phyloP scores from a whole-genome alignment of 2,888 invertebrate genomes.

The Caenorhabditis angaria region DNA sequence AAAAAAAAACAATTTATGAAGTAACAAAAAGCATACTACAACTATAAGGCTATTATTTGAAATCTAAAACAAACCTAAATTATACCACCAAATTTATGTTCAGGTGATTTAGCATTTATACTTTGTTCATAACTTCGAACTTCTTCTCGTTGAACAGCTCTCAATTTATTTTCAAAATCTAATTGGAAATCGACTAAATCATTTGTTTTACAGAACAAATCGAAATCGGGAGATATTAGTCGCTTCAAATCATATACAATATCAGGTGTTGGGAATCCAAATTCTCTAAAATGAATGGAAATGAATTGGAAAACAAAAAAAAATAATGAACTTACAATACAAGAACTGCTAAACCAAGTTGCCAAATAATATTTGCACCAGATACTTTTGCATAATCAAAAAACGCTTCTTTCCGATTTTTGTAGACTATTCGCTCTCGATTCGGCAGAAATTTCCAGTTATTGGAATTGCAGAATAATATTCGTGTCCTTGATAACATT shows the following conservation, averaged over 20 bases:
- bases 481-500: constrained; percentile 30
- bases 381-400: constrained; percentile 55
- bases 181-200: constrained; percentile 54
- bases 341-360: constrained; percentile 48
- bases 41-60: constrained; percentile 5
- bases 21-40: constrained; percentile 8
- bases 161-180: constrained; percentile 51
- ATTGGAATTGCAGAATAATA: no score
- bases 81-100: constrained; percentile 53
- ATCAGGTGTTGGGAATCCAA: constrained; percentile 61
- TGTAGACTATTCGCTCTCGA: constrained; percentile 43
- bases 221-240: constrained; percentile 60
- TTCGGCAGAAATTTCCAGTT: constrained; percentile 47
- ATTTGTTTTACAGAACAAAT: constrained; percentile 49
- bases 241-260: constrained; percentile 58
- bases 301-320: no score
- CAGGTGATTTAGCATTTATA: constrained; percentile 48
- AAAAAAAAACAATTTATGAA: constrained; percentile 10
- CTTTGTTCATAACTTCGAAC: constrained; percentile 37
- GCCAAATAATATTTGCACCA: constrained; percentile 50
- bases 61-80: constrained; percentile 17
- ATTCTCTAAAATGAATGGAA: constrained; percentile 47
- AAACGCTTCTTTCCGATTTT: constrained; percentile 49
- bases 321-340: constrained; percentile 51
- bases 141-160: constrained; percentile 47